Base-by-base conservation (phyloP, 2,113 vertebrate genomes). In the Leucopsar rothschildi region DNA sequence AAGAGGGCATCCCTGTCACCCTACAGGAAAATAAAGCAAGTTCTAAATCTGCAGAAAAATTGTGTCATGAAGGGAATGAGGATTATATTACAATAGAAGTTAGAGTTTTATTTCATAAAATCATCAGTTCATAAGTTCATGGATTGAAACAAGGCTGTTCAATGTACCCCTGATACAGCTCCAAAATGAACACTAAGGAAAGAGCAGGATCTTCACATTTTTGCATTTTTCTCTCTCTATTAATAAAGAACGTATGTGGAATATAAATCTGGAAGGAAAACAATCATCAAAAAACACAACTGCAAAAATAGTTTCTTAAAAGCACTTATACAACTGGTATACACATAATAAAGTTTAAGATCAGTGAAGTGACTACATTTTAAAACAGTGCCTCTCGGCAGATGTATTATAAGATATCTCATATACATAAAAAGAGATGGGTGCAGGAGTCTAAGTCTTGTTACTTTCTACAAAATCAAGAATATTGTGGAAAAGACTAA, bases 61-160 rank as follows among this genome's bases (percentile, higher is more conserved):
- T 75, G 52, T 42, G 79, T 72, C 82, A 89, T 77, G 82, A 95
- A 97, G 44, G 63, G 75, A 96, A 88, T 79, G 28, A 93, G 64
- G 82, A 93, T 96, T 96, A 92, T 39, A 53, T 94, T 95, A 56
- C 57, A 96, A 93, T 79, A 97, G 94, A 87, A 86, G 45, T n/a
- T 77, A 86, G 82, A 89, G 50, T 17, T 95, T 22, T 50, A 75
- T 97, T 85, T 75, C 35, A 95, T 86, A 95, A 97, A 97, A 95
- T 75, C 80, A 86, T 96, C 68, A 86, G 87, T 97, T 97, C 94
- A 52, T 64, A 92, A 96, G 66, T 97, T 98, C 91, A 94, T 55
- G 76, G 61, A 79, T 95, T 73, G 76, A 94, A 98, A 95, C n/a
- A 93, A 95, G 82, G 72, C 49, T 77, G 45, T 91, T 93, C 72